Base-by-base conservation (phyloP, 2,888 invertebrate genomes). In the Steromphala cineraria region DNA sequence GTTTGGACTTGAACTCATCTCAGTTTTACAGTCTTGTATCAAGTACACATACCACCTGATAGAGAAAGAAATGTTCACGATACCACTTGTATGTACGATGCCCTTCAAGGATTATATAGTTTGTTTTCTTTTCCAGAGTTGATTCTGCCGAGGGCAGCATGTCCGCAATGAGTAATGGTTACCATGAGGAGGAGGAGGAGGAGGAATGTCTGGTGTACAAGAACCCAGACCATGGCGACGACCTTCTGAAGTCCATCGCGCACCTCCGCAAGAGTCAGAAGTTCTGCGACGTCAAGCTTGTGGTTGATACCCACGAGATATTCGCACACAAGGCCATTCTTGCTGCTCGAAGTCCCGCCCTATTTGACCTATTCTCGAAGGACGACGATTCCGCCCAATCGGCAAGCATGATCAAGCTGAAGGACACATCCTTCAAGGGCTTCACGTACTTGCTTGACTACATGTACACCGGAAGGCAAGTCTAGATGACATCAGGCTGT, bases 261-360 rank as follows among this genome's bases (percentile, higher is more conserved):
- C 96, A 95, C 94, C 95, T 97, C 95, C 95, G 97, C 89, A 96
- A 96, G 94, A 96, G 96, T 93, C 95, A 96, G 81, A 96, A 97
- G 92, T 97, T 97, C 94, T 97, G 96, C 94, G 97, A 97, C 94
- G 96, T 96, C 88, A 95, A 96, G 90, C 95, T 97, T 89, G 96
- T 96, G 93, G 97, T 96, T 1, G 96, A 95, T 74, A 95, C 95
- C 88, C 94, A 95, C 53, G 97, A 97, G 93, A 95, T 96, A 76
- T 95, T 95, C 85, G 96, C 96, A 17, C 97, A 97, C 93, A 95
- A 96, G 87, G 96, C 96, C 77, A 96, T 97, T 82, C 94, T 97
- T 88, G 97, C 96, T 4, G 96, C 96, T 87, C 96, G 96, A 75
- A 96, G 96, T 87, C 96, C 96, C 5, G 96, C 96, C 93, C 94